Base-by-base conservation (phyloP, 1,140 invertebrate species). In the Heliconius nattereri region DNA sequence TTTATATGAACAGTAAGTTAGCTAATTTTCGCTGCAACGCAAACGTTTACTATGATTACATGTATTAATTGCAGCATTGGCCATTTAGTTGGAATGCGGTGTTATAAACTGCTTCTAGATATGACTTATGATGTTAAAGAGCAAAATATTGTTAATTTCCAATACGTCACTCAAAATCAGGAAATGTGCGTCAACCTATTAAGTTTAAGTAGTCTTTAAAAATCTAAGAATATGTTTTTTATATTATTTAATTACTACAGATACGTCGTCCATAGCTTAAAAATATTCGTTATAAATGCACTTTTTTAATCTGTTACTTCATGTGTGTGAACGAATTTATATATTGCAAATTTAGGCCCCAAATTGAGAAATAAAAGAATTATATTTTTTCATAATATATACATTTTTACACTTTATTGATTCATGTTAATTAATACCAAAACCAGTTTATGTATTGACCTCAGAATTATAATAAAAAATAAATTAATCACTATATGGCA, bases 71-170 rank as follows among this genome's bases (percentile, higher is more conserved):
- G 80, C 74, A 71, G 80, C 72, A 81, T 78, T 81, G 73, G 77
- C 77, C 77, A 81, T 78, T 81, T 81, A 81, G 76, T 73, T 79
- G 82, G 76, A 81, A 83, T 83, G 76, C 80, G 71, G 73, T 78
- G 76, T 80, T 83, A 75, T 75, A 80, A 83, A 80, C 78, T 76
- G 77, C 79, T 73, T 78, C 76, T 73, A 84, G 76, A 81, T 81
- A 84, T 84, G 72, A 81, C 45, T 82, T 84, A 84, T 82, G 83
- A 78, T 80, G 81, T 73, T 78, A 81, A 82, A 82, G 83, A 75
- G 83, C 81, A 84, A 80, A 78, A 73, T 57, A 72, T 72, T 78
- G 73, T 84, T 84, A 81, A 81, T 84, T 81, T 72, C 66, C 75
- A 71, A 76, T 73, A 78, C 49, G 77, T 80, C 76, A 76, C 78